phyloP scores from a whole-genome alignment of 2,888 invertebrate genomes.

The Dynastes hyllus region DNA sequence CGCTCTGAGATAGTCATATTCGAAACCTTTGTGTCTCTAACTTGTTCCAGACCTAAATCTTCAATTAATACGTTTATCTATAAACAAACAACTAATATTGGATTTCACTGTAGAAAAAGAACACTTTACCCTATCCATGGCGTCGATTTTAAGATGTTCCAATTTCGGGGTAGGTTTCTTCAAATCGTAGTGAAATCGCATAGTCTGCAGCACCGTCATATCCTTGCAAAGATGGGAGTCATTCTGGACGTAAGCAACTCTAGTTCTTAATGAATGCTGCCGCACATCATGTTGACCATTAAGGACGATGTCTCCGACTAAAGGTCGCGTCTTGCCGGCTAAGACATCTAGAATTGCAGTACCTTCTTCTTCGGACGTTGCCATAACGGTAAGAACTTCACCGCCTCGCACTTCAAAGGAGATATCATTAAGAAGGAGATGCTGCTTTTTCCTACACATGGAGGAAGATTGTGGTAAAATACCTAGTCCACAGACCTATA shows the following conservation, averaged over 20 bases:
- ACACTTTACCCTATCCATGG: slow-evolving; percentile 79
- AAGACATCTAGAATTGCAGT: slow-evolving; percentile 89
- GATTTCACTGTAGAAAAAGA: background rate
- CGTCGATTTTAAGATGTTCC: slow-evolving; percentile 80
- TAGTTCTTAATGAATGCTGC: slow-evolving; percentile 79
- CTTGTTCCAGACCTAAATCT: slow-evolving; percentile 92
- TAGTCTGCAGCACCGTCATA: slow-evolving; percentile 92
- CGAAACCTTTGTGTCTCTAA: slow-evolving; percentile 89
- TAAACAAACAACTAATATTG: slow-evolving; percentile 58
- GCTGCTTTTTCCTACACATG: slow-evolving; percentile 63
- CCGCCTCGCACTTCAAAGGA: slow-evolving; percentile 93
- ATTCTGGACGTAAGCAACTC: slow-evolving; percentile 84
- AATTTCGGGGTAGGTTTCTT: slow-evolving; percentile 77
- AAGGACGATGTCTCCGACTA: slow-evolving; percentile 85
- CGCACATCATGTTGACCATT: slow-evolving; percentile 89
- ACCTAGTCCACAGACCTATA: slow-evolving; percentile 59
- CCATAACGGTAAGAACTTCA: slow-evolving; percentile 92
- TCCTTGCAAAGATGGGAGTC: slow-evolving; percentile 87
- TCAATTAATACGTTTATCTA: slow-evolving; percentile 92
- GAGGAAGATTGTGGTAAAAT: slow-evolving; percentile 55
- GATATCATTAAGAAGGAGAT: slow-evolving; percentile 76
- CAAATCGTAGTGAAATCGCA: slow-evolving; percentile 88
- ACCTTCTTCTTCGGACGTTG: slow-evolving; percentile 91
- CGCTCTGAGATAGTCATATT: slow-evolving; percentile 91
- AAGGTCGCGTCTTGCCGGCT: slow-evolving; percentile 77